Evolutionary conservation across 2,797 vertebrate genomes (phyloP).

Genomic region (Urocyon cinereoargenteus): DNA sequence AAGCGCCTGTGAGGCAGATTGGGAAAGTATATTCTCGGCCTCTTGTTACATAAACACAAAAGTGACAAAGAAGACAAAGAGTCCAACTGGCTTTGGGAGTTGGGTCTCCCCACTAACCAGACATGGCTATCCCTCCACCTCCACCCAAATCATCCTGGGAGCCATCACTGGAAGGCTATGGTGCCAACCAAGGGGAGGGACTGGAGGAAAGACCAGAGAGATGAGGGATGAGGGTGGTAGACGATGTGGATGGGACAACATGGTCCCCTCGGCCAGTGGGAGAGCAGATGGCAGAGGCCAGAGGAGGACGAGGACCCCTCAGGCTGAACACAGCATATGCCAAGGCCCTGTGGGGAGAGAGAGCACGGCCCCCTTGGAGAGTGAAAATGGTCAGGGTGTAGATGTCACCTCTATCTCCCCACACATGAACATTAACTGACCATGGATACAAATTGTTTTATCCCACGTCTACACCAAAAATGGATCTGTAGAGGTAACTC

Average conservation of each 20-base stretch:
- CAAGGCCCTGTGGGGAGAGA: background rate
- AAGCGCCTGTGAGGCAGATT: background rate
- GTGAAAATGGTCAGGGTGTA: background rate
- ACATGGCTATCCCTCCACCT: background rate
- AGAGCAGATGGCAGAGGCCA: no score
- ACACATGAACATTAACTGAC: background rate
- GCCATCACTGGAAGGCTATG: background rate
- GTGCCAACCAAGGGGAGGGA: background rate
- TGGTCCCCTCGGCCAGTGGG: constrained; percentile 52
- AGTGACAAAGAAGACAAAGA: constrained; percentile 4
- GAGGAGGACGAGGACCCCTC: background rate
- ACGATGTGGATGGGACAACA: background rate
- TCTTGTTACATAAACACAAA: background rate
- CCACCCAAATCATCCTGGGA: background rate
- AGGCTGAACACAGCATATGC: background rate
- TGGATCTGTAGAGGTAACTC: background rate
- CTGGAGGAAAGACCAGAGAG: background rate
- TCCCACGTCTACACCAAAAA: background rate
- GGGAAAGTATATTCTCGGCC: background rate
- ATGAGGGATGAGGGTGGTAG: background rate
- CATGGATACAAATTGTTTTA: background rate
- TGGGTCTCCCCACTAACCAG: background rate
- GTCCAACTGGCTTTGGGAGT: background rate
- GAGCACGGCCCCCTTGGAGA: background rate
- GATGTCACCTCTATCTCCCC: background rate